Evolutionary conservation across 2,113 vertebrate species (phyloP).

Genomic region (Pseudopipra pipra): DNA sequence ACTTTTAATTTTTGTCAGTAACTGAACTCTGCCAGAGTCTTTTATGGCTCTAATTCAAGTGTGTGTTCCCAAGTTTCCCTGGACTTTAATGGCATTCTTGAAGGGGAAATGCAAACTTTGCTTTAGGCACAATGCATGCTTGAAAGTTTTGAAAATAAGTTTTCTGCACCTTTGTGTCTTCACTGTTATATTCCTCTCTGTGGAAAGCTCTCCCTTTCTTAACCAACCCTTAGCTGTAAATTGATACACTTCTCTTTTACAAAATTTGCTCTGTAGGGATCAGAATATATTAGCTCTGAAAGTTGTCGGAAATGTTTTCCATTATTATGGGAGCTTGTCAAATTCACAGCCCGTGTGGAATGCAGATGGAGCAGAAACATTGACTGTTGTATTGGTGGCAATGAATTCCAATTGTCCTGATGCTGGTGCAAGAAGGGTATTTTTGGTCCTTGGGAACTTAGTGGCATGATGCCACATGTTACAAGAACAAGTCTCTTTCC

Average conservation of each 20-base stretch:
- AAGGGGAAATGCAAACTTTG: not conserved
- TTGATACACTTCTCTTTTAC: conserved; percentile 14
- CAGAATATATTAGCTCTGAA: conserved; percentile 50
- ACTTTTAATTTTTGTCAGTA: not conserved
- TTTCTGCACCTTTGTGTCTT: conserved; percentile 15
- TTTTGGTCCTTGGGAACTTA: not conserved
- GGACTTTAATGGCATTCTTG: not conserved
- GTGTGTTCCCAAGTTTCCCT: not conserved
- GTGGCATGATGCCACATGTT: not conserved
- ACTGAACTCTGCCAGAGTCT: not conserved
- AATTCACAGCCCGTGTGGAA: conserved; percentile 21
- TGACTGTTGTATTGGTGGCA: not conserved
- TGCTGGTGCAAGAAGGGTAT: not conserved
- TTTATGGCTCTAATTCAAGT: not conserved
- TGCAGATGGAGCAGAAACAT: conserved; percentile 12
- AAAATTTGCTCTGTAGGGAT: conserved; percentile 48
- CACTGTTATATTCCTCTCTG: not conserved
- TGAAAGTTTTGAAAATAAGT: conserved; percentile 34
- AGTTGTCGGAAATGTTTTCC: conserved; percentile 14
- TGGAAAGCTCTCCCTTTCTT: conserved; percentile 6
- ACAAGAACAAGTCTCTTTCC: not conserved
- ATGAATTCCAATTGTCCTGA: not conserved
- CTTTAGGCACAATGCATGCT: not conserved
- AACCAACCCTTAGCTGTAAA: not conserved
- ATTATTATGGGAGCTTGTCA: conserved; percentile 39